Conservation (phyloP, 2,113 vertebrate species). For the Thomomys bottae region DNA sequence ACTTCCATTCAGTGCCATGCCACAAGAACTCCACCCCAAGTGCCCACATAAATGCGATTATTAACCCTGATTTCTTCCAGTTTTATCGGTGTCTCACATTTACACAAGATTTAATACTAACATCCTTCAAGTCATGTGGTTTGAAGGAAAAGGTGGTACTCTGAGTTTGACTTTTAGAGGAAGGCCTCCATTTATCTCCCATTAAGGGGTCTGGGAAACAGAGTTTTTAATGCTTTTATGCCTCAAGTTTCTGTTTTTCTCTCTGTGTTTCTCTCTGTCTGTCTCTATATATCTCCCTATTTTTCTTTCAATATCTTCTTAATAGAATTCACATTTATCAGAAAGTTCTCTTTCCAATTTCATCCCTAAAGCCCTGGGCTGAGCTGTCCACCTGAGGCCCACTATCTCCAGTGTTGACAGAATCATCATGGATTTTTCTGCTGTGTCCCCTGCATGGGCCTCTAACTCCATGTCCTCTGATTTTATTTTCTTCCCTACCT, state of each 20-base stretch:
- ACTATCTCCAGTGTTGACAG: neutral
- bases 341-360: constrained; percentile 19
- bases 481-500: neutral
- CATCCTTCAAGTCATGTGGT: neutral
- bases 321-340: neutral
- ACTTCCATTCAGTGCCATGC: neutral
- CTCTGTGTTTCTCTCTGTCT: no score
- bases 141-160: neutral
- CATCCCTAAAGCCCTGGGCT: neutral
- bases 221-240: neutral
- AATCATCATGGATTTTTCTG: neutral
- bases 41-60: neutral
- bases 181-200: neutral
- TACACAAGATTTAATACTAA: neutral
- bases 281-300: constrained; percentile 2
- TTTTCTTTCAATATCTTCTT: constrained; percentile 10
- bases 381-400: neutral
- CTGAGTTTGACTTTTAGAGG: neutral
- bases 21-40: neutral
- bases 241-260: neutral
- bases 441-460: neutral
- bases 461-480: neutral
- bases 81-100: neutral
- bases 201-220: neutral
- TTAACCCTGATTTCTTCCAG: neutral